Evolutionary conservation across 2,797 vertebrate species (phyloP), one percentile per base, ranked within the genome.

Genomic region (Trachurus trachurus): DNA sequence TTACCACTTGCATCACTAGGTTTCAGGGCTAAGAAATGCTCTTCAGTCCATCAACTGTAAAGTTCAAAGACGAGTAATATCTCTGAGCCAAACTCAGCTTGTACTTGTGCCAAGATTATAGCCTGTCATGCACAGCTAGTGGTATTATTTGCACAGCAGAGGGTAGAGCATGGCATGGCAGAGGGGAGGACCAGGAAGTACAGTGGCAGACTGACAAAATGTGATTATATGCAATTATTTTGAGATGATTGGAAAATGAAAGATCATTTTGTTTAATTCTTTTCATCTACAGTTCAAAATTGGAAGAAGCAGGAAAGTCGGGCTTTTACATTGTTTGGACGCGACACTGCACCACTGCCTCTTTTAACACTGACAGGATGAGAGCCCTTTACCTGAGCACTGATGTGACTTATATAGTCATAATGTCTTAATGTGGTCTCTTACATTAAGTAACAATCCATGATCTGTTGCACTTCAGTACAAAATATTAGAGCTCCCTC

Each of bases 121-220:
- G 85, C 65, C 89, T 92, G 92, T 89, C 90, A 72, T 66, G 67
- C 49, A 39, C 62, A 71, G 74, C 78, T 54, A 47, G 57, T 60
- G 72, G 87, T 89, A 80, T 89, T 89, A 91, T 91, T 92, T 91
- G 86, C 89, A 85, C 90, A 90, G 89, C 86, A 57, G 88, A 82
- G 90, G 83, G 86, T 83, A 76, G 54, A 76, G 53, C 80, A 74
- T 60, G 63, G 66, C 66, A 31, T 74, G 79, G 74, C 77, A 75
- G 74, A 75, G 66, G 71, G 89, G 81, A 85, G 82, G 88, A 67
- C 57, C 76, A 82, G 86, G 86, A 90, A 81, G 66, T 76, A 45
- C 63, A 44, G 56, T 62, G 82, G 59, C 63, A 81, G 68, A 66
- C 73, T 85, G 89, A 84, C 75, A 86, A 72, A 87, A 63, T 73